Evolutionary conservation across 2,888 invertebrate species (phyloP).

Genomic region (Cantharis lateralis): DNA sequence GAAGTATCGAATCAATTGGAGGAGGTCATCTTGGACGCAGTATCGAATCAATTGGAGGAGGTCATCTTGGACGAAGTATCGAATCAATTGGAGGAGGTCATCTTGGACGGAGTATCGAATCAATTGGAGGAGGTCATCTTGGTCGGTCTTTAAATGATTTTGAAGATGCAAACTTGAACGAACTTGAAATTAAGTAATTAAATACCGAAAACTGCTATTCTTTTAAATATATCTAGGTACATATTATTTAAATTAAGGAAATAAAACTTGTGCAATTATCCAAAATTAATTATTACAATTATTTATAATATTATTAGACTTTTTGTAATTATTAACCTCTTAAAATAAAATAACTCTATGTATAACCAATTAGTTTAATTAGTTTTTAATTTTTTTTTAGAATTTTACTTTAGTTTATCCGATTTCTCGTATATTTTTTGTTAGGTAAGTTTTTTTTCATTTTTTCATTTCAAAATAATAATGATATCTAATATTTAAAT

Average conservation of each 20-base stretch:
- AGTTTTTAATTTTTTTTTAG: not conserved
- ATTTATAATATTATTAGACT: not conserved
- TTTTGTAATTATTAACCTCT: not conserved
- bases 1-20: not conserved
- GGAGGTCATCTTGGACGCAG: constrained; percentile 22
- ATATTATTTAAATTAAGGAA: not conserved
- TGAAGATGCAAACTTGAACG: not conserved
- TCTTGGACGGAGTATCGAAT: not conserved
- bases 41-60: constrained; percentile 26
- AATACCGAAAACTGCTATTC: not conserved
- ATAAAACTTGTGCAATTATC: not conserved
- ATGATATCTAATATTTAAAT: too few species aligned
- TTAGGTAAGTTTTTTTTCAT: not conserved
- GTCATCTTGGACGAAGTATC: constrained; percentile 21
- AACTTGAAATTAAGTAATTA: not conserved
- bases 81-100: constrained; percentile 11
- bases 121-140: not conserved
- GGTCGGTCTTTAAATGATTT: not conserved
- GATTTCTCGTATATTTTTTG: not conserved
- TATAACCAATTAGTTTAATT: too few species aligned
- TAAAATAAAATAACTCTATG: too few species aligned
- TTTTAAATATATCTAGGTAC: not conserved
- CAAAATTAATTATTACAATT: not conserved
- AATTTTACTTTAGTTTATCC: not conserved
- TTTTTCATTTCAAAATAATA: not conserved